A percentile compares a stretch with the other conserved stretches of the same genome.
These are phyloP conservation scores for Eupelmus urozonus DNA, from an alignment of 2,888 invertebrate genomes.

Conservation along the genomic window DNA sequence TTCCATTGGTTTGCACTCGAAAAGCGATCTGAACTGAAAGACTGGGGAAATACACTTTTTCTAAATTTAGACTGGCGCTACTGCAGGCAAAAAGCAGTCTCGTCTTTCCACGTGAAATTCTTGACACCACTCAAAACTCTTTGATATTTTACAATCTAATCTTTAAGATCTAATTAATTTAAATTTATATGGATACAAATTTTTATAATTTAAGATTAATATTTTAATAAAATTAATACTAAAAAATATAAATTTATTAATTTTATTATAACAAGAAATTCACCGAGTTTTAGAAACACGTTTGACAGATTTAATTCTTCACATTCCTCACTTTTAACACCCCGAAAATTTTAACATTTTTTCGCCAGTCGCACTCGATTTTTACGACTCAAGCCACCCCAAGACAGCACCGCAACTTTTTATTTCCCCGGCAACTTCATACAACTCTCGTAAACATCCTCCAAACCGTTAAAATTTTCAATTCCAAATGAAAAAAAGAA, in stretches of 20 bases:
- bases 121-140: constrained; percentile 29
- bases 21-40: constrained; percentile 45
- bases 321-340: no score
- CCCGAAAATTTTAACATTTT: no score
- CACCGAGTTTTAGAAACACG: no score
- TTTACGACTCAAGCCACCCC: no score
- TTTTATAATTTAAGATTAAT: no score
- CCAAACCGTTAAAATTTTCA: background rate
- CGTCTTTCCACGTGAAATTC: constrained; percentile 2
- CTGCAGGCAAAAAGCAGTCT: constrained; percentile 31
- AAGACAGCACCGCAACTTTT: background rate
- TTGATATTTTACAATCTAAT: background rate
- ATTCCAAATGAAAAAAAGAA: background rate
- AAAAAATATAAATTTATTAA: no score
- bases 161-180: no score
- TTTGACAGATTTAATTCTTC: no score
- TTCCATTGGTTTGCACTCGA: constrained; percentile 29
- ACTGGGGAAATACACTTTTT: constrained; percentile 26
- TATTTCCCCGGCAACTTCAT: background rate
- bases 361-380: no score
- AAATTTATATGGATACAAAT: no score
- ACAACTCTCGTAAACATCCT: background rate
- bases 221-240: no score
- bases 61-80: constrained; percentile 64
- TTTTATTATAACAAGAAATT: no score